phyloP scores from a whole-genome alignment of 2,888 invertebrate species.

The Drosophila paracracens region DNA sequence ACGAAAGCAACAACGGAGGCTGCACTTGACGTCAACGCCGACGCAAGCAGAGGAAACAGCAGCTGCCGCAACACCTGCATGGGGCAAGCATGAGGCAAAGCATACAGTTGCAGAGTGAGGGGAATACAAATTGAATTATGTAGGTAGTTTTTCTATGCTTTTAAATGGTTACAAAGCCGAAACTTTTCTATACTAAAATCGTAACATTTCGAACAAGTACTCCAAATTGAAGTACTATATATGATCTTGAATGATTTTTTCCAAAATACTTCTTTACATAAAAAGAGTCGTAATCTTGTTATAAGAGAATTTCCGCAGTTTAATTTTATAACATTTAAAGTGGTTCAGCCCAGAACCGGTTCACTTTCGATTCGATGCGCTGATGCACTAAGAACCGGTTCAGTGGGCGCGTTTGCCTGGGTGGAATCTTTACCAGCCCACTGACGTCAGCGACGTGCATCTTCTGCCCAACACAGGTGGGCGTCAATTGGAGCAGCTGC shows the following conservation, averaged over 20 bases:
- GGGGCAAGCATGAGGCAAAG: constrained; percentile 6
- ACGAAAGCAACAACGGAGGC: constrained; percentile 63
- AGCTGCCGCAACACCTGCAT: constrained; percentile 26
- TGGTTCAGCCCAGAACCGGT: constrained; percentile 15
- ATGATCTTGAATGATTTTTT: background rate
- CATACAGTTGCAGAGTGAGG: background rate
- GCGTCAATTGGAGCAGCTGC: constrained; percentile 80
- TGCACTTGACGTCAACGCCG: constrained; percentile 21
- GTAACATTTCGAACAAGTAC: background rate
- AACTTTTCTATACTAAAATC: background rate
- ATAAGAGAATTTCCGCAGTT: background rate
- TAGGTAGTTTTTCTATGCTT: background rate
- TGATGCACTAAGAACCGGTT: constrained; percentile 37
- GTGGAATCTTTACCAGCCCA: constrained; percentile 39
- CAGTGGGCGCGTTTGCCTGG: constrained; percentile 43
- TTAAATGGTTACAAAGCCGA: background rate
- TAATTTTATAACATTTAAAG: constrained; percentile 1
- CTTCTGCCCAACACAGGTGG: constrained; percentile 58
- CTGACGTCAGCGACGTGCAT: constrained; percentile 35
- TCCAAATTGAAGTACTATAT: background rate
- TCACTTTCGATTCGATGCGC: constrained; percentile 19
- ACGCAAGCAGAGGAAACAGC: background rate
- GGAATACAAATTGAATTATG: background rate
- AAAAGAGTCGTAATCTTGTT: background rate
- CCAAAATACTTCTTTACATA: background rate